Evolutionary conservation across 2,888 invertebrate genomes (phyloP).

Genomic region (Drosophila diplacantha): DNA sequence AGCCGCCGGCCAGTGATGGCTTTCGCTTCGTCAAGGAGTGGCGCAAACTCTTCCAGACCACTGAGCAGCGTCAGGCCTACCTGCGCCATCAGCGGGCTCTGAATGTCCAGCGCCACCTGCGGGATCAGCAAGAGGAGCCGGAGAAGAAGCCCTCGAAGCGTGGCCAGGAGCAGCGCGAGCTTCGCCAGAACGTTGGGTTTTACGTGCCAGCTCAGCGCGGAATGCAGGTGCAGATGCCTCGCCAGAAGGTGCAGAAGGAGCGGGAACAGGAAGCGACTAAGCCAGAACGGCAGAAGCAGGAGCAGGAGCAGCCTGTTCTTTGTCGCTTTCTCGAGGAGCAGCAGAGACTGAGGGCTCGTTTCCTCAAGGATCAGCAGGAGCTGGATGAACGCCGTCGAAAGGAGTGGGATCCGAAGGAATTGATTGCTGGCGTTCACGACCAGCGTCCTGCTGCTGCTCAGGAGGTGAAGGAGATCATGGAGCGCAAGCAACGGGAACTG

Average conservation of each 20-base stretch:
- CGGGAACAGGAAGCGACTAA: too few species aligned
- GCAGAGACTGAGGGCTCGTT: not conserved
- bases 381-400: not conserved
- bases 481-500: too few species aligned
- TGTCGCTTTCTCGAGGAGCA: not conserved
- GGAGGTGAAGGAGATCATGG: too few species aligned
- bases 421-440: too few species aligned
- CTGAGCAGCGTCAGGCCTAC: not conserved
- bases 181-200: rapidly evolving
- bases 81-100: conserved; percentile 3
- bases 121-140: not conserved
- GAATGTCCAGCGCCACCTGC: not conserved
- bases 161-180: too few species aligned
- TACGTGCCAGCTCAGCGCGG: not conserved
- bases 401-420: too few species aligned
- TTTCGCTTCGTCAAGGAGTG: not conserved
- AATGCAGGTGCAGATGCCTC: not conserved
- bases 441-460: too few species aligned
- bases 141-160: not conserved
- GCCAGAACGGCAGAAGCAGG: not conserved
- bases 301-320: not conserved
- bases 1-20: not conserved
- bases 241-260: not conserved
- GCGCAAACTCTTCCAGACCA: not conserved
- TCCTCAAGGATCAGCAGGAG: not conserved